phyloP scores from a whole-genome alignment of 2,797 vertebrate species.

The Avahi laniger region DNA sequence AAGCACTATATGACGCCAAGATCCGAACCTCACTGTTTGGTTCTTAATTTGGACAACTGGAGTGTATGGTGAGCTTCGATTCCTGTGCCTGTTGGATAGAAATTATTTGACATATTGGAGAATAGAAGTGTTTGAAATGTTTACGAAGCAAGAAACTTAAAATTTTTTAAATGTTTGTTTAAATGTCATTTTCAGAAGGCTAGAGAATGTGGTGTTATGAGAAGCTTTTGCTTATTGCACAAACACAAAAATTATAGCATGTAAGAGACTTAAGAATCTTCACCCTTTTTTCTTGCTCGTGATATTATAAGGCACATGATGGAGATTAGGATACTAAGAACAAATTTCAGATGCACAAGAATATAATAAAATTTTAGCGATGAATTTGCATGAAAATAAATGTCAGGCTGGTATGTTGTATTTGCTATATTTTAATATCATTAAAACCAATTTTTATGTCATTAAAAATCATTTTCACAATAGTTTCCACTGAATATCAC shows the following conservation, averaged over 20 bases:
- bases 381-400: not conserved
- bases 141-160: not conserved
- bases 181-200: not conserved
- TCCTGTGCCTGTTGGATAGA: not conserved
- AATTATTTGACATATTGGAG: not conserved
- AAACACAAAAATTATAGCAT: not conserved
- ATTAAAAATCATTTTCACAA: not conserved
- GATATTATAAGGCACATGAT: not conserved
- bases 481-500: not conserved
- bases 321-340: not conserved
- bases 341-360: conserved; percentile 21
- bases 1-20: conserved; percentile 91
- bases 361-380: not conserved
- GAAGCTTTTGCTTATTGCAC: not conserved
- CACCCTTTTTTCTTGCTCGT: not conserved
- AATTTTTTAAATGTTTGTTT: not conserved
- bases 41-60: conserved; percentile 93
- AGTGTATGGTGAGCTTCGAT: conserved; percentile 92
- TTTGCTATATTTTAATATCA: conserved; percentile 6
- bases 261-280: not conserved
- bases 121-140: not conserved
- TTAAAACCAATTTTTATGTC: conserved; percentile 13
- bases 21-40: conserved; percentile 93
- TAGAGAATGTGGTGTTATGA: not conserved
- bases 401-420: not conserved